Evolutionary conservation across 2,797 vertebrate genomes (phyloP), one percentile per base, ranked within the genome.

Genomic region (Sebastes trivittatus): DNA sequence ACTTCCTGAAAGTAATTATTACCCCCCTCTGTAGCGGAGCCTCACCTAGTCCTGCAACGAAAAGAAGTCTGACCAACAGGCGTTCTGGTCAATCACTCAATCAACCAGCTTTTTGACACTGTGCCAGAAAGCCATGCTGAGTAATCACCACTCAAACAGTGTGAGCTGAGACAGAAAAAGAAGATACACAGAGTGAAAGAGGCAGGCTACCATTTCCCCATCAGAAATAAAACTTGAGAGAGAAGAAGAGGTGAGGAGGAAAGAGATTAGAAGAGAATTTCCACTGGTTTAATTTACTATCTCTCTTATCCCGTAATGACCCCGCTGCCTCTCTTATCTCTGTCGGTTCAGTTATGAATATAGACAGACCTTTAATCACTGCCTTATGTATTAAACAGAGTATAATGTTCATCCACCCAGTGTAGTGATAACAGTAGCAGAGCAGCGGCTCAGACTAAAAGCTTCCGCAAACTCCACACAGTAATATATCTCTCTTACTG

Each of bases 281-380:
- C 65, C 23, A 8, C 56, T 36, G 66, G 80, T 86, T 81, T 87
- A 79, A 88, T 87, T 86, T 84, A 81, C 81, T 76, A 75, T 88
- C 79, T 84, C n/a, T 61, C 52, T 85, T 58, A 80, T 84, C 81
- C 78, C 81, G 75, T 81, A 79, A 79, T 85, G 82, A 89, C 83
- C 82, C 63, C 7, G 5, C 87, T 79, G 70, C 82, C 69, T 85
- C 66, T 82, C 66, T 67, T 36, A 58, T 72, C 72, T 67, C 77
- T 6, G 38, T 25, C 74, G 65, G 58, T 72, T 89, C 78, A 79
- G 72, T 81, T 88, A 80, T 90, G 87, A 88, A 87, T 88, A 88
- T 59, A 83, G 78, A 79, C 79, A 55, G 72, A 85, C 80, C 68
- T 89, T 87, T 88, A 88, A 92, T 89, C 88, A 75, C 76, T 68